Evolutionary conservation across 2,113 vertebrate species (phyloP).

Genomic region (Etheostoma cragini): DNA sequence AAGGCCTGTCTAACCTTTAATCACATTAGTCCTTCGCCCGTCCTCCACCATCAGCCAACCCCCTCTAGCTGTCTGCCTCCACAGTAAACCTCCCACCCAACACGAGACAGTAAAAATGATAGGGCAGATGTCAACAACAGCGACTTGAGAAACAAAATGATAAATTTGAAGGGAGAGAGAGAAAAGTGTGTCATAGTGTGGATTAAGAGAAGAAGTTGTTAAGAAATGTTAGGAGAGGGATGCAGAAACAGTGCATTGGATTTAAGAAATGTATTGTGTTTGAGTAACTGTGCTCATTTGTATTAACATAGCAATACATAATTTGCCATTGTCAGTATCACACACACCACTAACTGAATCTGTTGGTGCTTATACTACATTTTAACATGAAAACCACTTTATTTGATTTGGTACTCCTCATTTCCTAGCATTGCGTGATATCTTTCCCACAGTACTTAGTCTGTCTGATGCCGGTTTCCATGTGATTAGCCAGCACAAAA

Average conservation of each 20-base stretch:
- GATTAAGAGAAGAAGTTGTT: neutral
- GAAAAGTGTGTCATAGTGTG: neutral
- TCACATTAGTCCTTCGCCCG: slow-evolving; percentile 56
- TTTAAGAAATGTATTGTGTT: neutral
- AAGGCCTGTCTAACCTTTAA: slow-evolving; percentile 80
- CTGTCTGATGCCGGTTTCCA: neutral
- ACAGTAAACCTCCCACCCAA: slow-evolving; percentile 44
- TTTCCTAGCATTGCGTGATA: neutral
- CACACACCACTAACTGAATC: neutral
- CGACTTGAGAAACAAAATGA: slow-evolving; percentile 47
- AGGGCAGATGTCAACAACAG: slow-evolving; percentile 63
- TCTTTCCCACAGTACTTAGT: neutral
- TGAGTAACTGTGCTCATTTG: neutral
- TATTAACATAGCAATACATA: neutral
- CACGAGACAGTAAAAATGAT: slow-evolving; percentile 21
- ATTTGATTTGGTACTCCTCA: neutral
- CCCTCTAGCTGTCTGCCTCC: slow-evolving; percentile 63
- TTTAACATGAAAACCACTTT: neutral
- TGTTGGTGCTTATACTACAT: neutral
- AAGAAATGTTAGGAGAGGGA: neutral
- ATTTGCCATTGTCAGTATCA: neutral
- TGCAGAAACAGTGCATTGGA: neutral
- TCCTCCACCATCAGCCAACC: slow-evolving; percentile 57
- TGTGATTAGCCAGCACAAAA: neutral
- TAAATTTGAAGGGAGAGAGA: slow-evolving; percentile 19